Conservation (phyloP, 2,113 vertebrate species). For the Odocoileus hemionus region DNA sequence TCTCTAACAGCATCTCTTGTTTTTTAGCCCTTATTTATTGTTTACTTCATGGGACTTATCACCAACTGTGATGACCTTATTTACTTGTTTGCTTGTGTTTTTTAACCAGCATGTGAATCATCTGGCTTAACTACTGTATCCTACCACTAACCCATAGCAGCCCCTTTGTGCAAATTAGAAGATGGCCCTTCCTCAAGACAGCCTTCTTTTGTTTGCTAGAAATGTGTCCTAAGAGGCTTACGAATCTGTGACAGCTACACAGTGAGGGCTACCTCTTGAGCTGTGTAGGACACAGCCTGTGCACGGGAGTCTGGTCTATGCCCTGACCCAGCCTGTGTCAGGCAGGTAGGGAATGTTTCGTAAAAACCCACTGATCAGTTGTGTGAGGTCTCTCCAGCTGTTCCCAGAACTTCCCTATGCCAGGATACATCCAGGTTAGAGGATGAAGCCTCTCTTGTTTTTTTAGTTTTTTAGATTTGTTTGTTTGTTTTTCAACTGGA, state of each 20-base stretch:
- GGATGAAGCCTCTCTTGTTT: neutral
- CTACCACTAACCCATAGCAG: neutral
- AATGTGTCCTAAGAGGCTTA: neutral
- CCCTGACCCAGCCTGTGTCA: too few relatives aligned
- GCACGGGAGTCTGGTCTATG: neutral
- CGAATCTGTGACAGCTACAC: neutral
- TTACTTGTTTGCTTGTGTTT: neutral
- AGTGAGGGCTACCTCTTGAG: neutral
- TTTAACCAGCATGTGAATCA: neutral
- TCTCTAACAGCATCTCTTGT: neutral
- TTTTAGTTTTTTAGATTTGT: neutral
- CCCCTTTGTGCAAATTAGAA: neutral
- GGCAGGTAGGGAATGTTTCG: accelerated
- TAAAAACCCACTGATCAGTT: neutral
- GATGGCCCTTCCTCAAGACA: neutral
- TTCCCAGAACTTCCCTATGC: neutral
- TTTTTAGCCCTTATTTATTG: neutral
- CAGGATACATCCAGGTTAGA: neutral
- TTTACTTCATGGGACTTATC: neutral
- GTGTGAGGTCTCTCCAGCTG: neutral
- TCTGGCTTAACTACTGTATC: neutral
- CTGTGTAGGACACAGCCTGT: neutral
- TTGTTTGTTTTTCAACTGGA: neutral
- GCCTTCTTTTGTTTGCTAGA: neutral
- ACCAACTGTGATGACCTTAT: neutral